Evolutionary conservation across 2,797 vertebrate species (phyloP).

Genomic region (Labroides dimidiatus): DNA sequence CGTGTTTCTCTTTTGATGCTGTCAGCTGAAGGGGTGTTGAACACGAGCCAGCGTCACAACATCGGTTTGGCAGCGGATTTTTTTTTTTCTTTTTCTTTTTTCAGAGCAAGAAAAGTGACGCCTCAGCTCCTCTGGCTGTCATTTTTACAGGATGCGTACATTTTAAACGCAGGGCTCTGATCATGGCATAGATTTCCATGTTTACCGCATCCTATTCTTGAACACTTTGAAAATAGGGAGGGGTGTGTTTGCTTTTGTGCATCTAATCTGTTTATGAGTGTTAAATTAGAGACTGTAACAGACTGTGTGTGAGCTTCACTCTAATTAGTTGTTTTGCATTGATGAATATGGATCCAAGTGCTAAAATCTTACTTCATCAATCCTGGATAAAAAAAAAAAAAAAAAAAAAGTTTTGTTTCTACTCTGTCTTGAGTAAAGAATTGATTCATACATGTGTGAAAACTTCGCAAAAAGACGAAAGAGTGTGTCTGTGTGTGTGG

Average conservation of each 20-base stretch:
- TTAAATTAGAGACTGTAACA: neutral
- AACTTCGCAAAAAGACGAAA: too few species aligned
- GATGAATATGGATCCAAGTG: too few species aligned
- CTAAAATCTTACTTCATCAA: too few species aligned
- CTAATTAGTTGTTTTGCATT: neutral
- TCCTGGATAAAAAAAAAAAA: too few species aligned
- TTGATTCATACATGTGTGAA: too few species aligned
- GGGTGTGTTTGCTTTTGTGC: conserved; percentile 5
- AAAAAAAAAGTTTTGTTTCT: too few species aligned
- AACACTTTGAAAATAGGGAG: conserved; percentile 24
- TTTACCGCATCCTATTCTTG: conserved; percentile 45
- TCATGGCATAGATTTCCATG: conserved; percentile 45
- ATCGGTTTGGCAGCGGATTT: conserved; percentile 52
- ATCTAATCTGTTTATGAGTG: neutral
- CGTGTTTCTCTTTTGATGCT: conserved; percentile 76
- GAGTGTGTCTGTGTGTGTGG: too few species aligned
- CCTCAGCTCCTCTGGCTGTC: conserved; percentile 70
- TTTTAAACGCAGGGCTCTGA: conserved; percentile 65
- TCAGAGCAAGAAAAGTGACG: conserved; percentile 65
- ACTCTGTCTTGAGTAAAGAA: too few species aligned
- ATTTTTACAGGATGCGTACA: conserved; percentile 52
- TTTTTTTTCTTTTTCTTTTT: conserved; percentile 39
- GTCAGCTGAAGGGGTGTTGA: conserved; percentile 74
- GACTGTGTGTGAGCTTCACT: conserved; percentile 1
- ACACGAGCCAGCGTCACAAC: conserved; percentile 70